Base-by-base conservation (phyloP, 2,888 invertebrate genomes). In the Machimus rusticus region DNA sequence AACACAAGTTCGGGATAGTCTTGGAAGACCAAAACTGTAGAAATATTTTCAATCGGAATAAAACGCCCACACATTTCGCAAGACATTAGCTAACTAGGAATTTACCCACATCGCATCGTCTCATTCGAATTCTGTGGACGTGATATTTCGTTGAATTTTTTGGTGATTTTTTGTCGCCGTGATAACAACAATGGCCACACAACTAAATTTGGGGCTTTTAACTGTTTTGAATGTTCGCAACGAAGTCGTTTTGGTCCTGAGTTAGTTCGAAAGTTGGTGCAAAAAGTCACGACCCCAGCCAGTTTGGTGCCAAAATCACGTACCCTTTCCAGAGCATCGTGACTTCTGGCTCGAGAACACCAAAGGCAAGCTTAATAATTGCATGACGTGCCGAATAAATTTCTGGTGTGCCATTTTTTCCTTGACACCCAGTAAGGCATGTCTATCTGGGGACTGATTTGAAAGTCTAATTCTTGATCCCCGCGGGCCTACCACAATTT, bases 221-320 rank as follows among this genome's bases (percentile, higher is more conserved):
- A 31, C 34, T 74, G 34, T 37, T 74, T 74, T 37, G 34, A 37
- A 74, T 74, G 74, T 37, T 74, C 34, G 74, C 74, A 74, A 34
- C 74, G 28, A 31, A 37, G 28, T 31, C 31, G 74, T 74, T 74
- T 28, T 74, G 46, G n/a, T 79, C 23, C 23, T 14, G 23, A 28
- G 43, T 23, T 43, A 79, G 79, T 79, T n/a, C 2, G 43, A 23
- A 43, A 43, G 43, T 79, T 79, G 79, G 37, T 43, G 43, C 39
- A 79, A 43, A 79, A 79, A 74, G 79, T 79, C 79, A 79, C 79
- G 79, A 79, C 79, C 16, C 43, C 39, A 43, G 79, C 46, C 79
- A 79, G 23, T 79, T 79, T 39, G 79, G 79, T 79, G 43, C 79
- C 79, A 79, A 46, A 79, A 79, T 79, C 79, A 79, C 79, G 79